Evolutionary conservation across 2,888 invertebrate genomes (phyloP), one percentile per base, ranked within the genome.

Genomic region (Amphiduros pacificus): DNA sequence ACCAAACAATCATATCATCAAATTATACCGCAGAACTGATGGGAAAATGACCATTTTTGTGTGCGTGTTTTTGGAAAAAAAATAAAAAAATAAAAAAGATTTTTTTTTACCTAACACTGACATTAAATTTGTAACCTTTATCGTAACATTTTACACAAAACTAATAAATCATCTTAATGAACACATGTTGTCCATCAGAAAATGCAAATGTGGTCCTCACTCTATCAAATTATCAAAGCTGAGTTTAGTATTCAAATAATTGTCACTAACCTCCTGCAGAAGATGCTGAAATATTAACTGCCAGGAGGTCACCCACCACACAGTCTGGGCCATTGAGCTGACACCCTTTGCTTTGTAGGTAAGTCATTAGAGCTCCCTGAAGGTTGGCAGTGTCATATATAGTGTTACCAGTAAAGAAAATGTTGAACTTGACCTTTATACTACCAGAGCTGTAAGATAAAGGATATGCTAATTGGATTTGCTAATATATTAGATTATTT

Each of bases 281-380:
- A 27, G 56, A 56, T 29, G 17, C 14, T 14, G 29, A n/a, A 27
- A 28, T 4, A 22, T 28, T 29, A 17, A 56, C 56, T 22, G 29
- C 56, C 22, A 56, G 31, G 20, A 56, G 24, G 2, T 26, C 27
- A 1, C 56, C 56, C 4, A 56, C 48, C 9, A n/a, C 17, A 49
- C 56, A 56, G 48, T 26, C 48, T 20, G 56, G 56, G 26, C 56
- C 56, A 3, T 20, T n/a, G 4, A 14, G 6, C 1, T 28, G 44
- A n/a, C 56, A 56, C 20, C 56, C 48, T n/a, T 20, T 24, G 5
- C 20, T 4, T 49, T n/a, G 31, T 27, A 56, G 49, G 49, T 56
- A 29, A 20, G 17, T 22, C 11, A 20, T 17, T 14, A 56, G 29
- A 14, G 27, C 22, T 9, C 11, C 28, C 17, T 6, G 32, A n/a